Base-by-base conservation (phyloP, 2,797 vertebrate genomes). In the Hephaestus fuliginosus region DNA sequence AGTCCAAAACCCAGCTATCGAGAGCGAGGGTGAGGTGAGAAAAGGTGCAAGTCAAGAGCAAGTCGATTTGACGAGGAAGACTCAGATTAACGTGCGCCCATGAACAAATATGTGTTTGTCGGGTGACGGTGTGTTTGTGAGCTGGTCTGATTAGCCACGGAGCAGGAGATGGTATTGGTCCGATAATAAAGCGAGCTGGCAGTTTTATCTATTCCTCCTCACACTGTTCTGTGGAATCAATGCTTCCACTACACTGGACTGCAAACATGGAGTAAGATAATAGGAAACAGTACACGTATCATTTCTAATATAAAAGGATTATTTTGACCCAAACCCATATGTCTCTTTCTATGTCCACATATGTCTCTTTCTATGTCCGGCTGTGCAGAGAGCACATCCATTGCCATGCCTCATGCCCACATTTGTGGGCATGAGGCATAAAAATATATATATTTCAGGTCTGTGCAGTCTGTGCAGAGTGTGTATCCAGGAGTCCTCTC, bases 161-260 rank as follows among this genome's bases (percentile, higher is more conserved):
- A 76, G 55, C 46, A 63, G 57, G 52, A 69, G 76, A 73, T 76
- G 36, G 56, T 63, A 80, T 25, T 33, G 43, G 46, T 43, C 41
- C 56, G 76, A 83, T 70, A 71, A 83, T 68, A 46, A 81, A 83
- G 78, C 72, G 72, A 77, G 73, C 56, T 70, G 78, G 69, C 76
- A 75, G 60, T 51, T 83, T 79, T 22, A 72, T 64, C 61, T 70
- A 11, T 49, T 68, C 55, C 57, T 63, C 52, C 36, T 78, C 55
- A 46, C 57, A 46, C 57, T 58, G 60, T 18, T 46, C 49, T 51
- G 67, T 67, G 63, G 57, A 75, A 71, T 74, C 64, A 61, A 55
- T 83, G 20, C 48, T 22, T 78, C 51, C 17, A 22, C 33, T 25
- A 22, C 46, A 74, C 55, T 52, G 46, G 28, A 56, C 70, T n/a